A percentile compares a stretch with the other conserved stretches of the same genome.
phyloP scores from a whole-genome alignment of 2,888 invertebrate species.

The Erynnis tages region DNA sequence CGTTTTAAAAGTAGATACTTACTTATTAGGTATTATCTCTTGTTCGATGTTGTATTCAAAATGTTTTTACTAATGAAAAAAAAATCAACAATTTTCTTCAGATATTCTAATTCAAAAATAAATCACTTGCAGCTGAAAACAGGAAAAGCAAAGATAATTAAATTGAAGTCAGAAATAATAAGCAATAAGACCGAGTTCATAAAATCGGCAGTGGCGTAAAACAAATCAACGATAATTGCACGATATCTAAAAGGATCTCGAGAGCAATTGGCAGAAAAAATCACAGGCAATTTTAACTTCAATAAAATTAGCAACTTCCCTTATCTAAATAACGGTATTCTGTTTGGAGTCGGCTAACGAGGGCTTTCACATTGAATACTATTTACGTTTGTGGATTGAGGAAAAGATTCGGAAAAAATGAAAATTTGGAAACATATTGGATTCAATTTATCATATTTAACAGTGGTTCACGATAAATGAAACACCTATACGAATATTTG shows the following conservation, averaged over 20 bases:
- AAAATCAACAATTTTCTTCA: too few species aligned
- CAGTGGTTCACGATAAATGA: too few species aligned
- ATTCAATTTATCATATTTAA: too few species aligned
- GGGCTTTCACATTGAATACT: conserved; percentile 8
- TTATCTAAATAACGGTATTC: conserved; percentile 25
- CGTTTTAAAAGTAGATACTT: too few species aligned
- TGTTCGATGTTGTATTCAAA: too few species aligned
- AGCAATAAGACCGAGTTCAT: neutral
- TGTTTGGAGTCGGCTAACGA: conserved; percentile 16
- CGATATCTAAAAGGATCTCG: conserved; percentile 48
- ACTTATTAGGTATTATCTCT: too few species aligned
- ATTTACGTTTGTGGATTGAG: neutral
- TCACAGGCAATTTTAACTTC: conserved; percentile 35
- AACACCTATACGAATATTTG: too few species aligned
- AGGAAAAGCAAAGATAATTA: conserved; percentile 1
- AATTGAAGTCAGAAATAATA: conserved; percentile 10
- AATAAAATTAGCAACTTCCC: conserved; percentile 26
- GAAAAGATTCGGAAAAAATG: neutral
- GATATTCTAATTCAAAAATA: neutral
- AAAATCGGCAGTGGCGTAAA: conserved; percentile 26
- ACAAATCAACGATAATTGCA: conserved; percentile 47
- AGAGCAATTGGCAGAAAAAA: conserved; percentile 45
- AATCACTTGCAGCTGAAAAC: neutral
- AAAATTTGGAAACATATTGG: neutral
- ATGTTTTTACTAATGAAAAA: too few species aligned